Conservation (phyloP, 2,797 vertebrate genomes). For the Mastacembelus armatus region DNA sequence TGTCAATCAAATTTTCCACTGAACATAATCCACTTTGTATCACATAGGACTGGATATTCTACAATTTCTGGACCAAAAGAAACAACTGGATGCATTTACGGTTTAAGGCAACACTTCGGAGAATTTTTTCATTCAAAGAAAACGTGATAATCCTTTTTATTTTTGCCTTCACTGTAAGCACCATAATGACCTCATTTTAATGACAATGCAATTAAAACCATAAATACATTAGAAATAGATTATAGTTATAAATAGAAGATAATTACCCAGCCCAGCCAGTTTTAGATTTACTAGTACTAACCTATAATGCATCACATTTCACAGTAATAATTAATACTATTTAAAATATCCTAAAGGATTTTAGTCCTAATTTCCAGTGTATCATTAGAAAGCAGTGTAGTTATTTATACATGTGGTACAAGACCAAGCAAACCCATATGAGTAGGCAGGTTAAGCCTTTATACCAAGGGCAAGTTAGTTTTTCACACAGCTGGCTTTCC, state of each 20-base stretch:
- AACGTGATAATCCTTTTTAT: background rate
- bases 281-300: slow-evolving; percentile 62
- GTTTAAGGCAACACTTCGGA: slow-evolving; percentile 37
- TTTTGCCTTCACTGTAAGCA: slow-evolving; percentile 27
- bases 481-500: slow-evolving; percentile 9
- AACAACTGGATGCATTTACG: slow-evolving; percentile 20
- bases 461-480: background rate
- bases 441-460: slow-evolving; percentile 22
- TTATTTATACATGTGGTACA: slow-evolving; percentile 33
- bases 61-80: slow-evolving; percentile 29
- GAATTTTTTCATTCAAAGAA: slow-evolving; percentile 3
- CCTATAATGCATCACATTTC: slow-evolving; percentile 68
- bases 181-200: slow-evolving; percentile 3
- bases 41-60: slow-evolving; percentile 15
- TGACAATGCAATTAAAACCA: slow-evolving; percentile 28
- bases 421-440: slow-evolving; percentile 20
- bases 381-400: slow-evolving; percentile 29
- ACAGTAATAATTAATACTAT: slow-evolving; percentile 68
- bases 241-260: slow-evolving; percentile 54
- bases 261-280: slow-evolving; percentile 26
- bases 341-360: slow-evolving; percentile 50
- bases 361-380: slow-evolving; percentile 59
- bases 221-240: slow-evolving; percentile 48
- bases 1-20: slow-evolving; percentile 49
- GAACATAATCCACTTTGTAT: slow-evolving; percentile 28